Evolutionary conservation across 2,113 vertebrate species (phyloP).

Genomic region (Acanthochromis polyacanthus): DNA sequence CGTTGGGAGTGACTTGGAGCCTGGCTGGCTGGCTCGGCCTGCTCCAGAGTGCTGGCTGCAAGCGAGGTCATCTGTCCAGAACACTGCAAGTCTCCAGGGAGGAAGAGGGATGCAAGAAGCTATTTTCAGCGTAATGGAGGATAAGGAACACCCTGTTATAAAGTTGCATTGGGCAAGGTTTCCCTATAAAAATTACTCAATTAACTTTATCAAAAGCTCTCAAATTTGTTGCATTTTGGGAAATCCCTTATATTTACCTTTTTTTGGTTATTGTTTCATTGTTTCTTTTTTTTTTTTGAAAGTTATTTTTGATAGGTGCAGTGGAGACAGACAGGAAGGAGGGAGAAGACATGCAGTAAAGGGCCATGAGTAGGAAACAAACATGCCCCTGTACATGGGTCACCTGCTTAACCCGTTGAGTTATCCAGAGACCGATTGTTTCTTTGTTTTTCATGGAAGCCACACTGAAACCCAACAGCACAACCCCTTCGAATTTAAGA

Average conservation of each 20-base stretch:
- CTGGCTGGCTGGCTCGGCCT: conserved; percentile 68
- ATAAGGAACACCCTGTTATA: conserved; percentile 22
- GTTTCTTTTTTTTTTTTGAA: no score
- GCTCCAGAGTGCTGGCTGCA: conserved; percentile 59
- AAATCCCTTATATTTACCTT: neutral
- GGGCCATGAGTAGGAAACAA: no score
- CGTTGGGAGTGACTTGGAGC: conserved; percentile 57
- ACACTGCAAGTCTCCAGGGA: conserved; percentile 46
- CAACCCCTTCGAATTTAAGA: no score
- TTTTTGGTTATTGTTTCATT: no score
- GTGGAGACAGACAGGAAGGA: no score
- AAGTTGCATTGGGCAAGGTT: conserved; percentile 30
- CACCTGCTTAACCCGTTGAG: no score
- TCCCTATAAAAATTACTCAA: conserved; percentile 15
- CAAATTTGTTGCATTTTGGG: neutral
- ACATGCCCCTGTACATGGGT: no score
- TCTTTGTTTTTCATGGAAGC: no score
- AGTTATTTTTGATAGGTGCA: no score
- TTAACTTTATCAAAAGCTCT: conserved; percentile 7
- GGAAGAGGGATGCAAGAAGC: conserved; percentile 34
- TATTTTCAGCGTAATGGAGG: conserved; percentile 44
- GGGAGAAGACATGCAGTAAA: no score
- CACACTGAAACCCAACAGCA: no score
- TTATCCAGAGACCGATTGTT: no score
- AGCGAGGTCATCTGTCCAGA: conserved; percentile 74